phyloP scores from a whole-genome alignment of 2,113 vertebrate species.

The Gavialis gangeticus region DNA sequence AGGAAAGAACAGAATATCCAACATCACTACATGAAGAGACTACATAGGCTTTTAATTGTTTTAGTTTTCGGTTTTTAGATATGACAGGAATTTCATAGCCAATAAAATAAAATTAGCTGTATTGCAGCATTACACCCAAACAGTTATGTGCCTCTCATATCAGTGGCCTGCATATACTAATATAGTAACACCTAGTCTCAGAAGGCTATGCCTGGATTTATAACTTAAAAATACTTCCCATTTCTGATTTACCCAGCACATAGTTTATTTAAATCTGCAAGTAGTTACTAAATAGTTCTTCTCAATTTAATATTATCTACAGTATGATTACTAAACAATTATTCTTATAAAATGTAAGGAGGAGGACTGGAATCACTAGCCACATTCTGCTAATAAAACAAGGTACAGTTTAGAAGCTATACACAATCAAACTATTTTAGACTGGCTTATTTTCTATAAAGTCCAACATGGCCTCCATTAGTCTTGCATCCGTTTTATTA shows the following conservation, averaged over 20 bases:
- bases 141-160: background rate
- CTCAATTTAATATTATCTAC: background rate
- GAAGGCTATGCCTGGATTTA: background rate
- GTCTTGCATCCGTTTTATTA: background rate
- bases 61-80: background rate
- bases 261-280: background rate
- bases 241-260: background rate
- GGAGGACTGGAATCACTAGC: background rate
- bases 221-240: background rate
- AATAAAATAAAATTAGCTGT: background rate
- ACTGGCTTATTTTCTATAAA: background rate
- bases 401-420: fast-evolving
- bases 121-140: background rate
- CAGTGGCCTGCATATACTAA: background rate
- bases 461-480: background rate
- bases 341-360: background rate
- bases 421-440: background rate
- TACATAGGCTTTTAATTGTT: background rate
- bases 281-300: background rate
- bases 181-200: background rate
- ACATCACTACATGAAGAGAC: background rate
- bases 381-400: background rate
- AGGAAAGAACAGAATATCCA: too few relatives aligned
- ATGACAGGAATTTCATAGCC: background rate
- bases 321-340: background rate